These are phyloP conservation scores for Aleadryas rufinucha DNA, from an alignment of 2,113 vertebrate species.

Conservation along the genomic window DNA sequence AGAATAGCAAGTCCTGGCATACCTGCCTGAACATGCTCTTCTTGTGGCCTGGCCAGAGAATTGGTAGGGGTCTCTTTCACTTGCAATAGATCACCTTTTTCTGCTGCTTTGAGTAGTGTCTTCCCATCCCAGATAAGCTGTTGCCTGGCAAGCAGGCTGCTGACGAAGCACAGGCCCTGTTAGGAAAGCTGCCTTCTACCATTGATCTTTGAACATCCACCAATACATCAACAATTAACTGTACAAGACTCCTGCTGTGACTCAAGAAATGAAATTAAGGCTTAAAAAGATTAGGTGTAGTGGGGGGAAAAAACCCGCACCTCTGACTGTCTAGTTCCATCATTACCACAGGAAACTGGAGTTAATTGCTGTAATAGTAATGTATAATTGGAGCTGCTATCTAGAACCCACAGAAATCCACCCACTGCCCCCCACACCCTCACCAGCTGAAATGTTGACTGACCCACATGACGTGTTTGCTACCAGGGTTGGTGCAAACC, in stretches of 20 bases:
- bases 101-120: background rate
- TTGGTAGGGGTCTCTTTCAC: background rate
- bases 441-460: background rate
- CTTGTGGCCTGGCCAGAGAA: background rate
- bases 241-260: background rate
- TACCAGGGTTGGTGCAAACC: background rate
- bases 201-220: background rate
- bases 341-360: background rate
- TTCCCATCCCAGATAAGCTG: background rate
- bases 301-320: rapidly evolving
- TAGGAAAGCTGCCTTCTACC: background rate
- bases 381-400: background rate
- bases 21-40: background rate
- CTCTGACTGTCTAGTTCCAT: background rate
- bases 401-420: background rate
- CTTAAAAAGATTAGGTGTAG: background rate
- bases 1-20: background rate
- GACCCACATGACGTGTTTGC: background rate
- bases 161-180: rapidly evolving
- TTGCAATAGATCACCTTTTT: background rate
- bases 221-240: background rate
- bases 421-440: background rate
- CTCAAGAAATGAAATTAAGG: background rate
- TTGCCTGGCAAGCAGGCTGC: background rate
- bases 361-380: background rate